Conservation (phyloP, 64 coral and sea anemone species). For the Stylophora pistillata region DNA sequence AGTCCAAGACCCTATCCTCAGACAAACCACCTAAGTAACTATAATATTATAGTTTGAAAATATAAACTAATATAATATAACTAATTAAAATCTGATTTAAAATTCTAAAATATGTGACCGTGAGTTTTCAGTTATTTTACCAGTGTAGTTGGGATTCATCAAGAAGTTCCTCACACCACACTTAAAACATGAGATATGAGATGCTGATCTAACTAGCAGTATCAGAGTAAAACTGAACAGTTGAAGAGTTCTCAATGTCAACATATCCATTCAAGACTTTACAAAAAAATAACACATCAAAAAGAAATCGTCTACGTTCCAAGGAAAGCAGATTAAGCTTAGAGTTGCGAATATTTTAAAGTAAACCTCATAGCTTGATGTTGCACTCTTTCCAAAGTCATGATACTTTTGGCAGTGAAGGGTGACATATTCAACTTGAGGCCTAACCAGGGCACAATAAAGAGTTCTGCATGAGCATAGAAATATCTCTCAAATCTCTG, state of each 20-base stretch:
- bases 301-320: slow-evolving; percentile 9
- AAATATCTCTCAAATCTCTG: slow-evolving; percentile 3
- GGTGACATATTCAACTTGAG: neutral
- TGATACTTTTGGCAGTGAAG: neutral
- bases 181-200: slow-evolving; percentile 18
- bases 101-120: too few relatives aligned
- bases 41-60: too few relatives aligned
- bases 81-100: too few relatives aligned
- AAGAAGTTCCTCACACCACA: slow-evolving; percentile 1
- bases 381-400: neutral
- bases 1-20: too few relatives aligned
- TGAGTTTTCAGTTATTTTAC: too few relatives aligned
- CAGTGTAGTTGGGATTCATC: too few relatives aligned
- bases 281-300: neutral
- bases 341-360: neutral
- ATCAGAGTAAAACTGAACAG: slow-evolving; percentile 5
- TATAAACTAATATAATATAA: too few relatives aligned
- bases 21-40: too few relatives aligned
- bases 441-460: neutral
- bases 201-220: slow-evolving; percentile 17
- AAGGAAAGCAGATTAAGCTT: neutral
- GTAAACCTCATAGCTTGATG: neutral
- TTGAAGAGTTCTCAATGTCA: neutral
- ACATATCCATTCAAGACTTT: slow-evolving; percentile 17
- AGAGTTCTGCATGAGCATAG: neutral